Evolutionary conservation across 2,888 invertebrate genomes (phyloP), one percentile per base, ranked within the genome.

Genomic region (Diaprepes abbreviatus): DNA sequence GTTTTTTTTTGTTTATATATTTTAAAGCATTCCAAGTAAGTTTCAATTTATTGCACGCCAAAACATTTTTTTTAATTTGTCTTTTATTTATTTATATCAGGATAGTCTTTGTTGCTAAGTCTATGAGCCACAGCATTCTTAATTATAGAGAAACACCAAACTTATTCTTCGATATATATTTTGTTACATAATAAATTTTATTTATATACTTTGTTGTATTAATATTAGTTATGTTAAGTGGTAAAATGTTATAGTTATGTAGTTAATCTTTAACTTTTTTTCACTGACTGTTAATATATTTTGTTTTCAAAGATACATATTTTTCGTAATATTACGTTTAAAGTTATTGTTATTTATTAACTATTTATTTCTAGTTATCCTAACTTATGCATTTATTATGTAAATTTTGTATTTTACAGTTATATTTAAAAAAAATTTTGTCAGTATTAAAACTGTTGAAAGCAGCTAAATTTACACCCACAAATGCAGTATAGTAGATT

Each of bases 401-500:
- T 16, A 57, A 57, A 64, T 52, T 33, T 43, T 55, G 36, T 54
- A 50, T 62, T 50, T 50, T 43, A 55, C n/a, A 36, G 12, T 19
- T 43, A 40, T 6, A 28, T 54, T 14, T n/a, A 28, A 28, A 40
- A n/a, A n/a, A 57, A 33, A 7, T 21, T 50, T 28, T 16, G 6
- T 65, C 65, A 65, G 65, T 54, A 65, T 65, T 65, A 57, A 65
- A 55, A 55, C 65, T 65, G 65, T 55, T 64, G 40, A 14, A 48
- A 50, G 52, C 60, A 48, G 58, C 43, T 31, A 28, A 48, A 21
- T 6, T 28, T 50, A 50, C 38, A 36, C 28, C 36, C 33, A 43
- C n/a, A 31, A 14, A 31, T 28, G 19, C 6, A 28, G 19, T 57
- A 24, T n/a, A n/a, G n/a, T n/a, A n/a, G n/a, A n/a, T n/a, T 24